Evolutionary conservation across 1,140 invertebrate genomes (phyloP).

Genomic region (Calliopsis andreniformis): DNA sequence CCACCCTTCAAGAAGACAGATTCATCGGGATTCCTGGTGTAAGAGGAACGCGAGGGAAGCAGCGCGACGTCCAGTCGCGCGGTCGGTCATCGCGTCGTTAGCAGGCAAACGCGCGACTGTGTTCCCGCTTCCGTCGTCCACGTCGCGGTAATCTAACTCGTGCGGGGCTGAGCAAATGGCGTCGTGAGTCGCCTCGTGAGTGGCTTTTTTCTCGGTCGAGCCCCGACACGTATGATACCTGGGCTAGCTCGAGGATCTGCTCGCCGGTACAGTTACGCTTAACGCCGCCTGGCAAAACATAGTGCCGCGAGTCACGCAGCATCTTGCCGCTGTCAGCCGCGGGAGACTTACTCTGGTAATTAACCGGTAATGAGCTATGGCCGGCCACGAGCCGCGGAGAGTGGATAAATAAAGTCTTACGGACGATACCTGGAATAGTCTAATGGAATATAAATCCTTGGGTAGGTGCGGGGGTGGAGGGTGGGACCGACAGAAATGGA

Average conservation of each 20-base stretch:
- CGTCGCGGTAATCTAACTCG: neutral
- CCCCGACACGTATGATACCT: conserved; percentile 1
- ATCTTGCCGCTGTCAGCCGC: conserved; percentile 38
- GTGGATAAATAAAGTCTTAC: conserved; percentile 58
- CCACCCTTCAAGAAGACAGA: neutral
- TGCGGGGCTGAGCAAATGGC: conserved; percentile 17
- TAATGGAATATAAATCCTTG: conserved; percentile 63
- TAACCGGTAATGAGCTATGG: conserved; percentile 69
- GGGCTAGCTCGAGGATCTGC: conserved; percentile 20
- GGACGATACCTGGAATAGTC: conserved; percentile 10
- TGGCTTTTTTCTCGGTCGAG: neutral
- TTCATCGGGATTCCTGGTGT: neutral
- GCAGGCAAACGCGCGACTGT: neutral
- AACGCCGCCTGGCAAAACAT: conserved; percentile 47
- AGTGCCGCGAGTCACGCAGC: conserved; percentile 62
- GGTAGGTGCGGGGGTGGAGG: conserved; percentile 31
- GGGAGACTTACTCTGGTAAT: conserved; percentile 66
- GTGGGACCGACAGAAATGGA: no score
- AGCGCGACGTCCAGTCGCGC: conserved; percentile 3
- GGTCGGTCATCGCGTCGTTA: neutral
- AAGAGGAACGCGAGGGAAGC: neutral
- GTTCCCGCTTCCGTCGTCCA: neutral
- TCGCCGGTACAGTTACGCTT: conserved; percentile 49
- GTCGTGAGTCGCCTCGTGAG: neutral
- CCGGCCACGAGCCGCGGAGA: conserved; percentile 28